Conservation (phyloP, 2,888 invertebrate genomes). For the Sclerodermus sp. region DNA sequence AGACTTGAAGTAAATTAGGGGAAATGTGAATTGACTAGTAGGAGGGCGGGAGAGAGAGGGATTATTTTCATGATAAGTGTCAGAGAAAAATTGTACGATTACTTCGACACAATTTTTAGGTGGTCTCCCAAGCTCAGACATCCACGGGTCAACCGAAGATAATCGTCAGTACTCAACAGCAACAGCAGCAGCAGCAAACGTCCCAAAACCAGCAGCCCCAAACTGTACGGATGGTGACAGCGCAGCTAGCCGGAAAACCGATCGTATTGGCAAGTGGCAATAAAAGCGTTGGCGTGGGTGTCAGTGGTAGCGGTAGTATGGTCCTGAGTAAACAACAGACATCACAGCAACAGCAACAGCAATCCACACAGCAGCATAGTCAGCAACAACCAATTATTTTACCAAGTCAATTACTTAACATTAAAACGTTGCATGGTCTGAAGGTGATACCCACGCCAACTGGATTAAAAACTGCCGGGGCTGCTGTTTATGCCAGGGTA, state of each 20-base stretch:
- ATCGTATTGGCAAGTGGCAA: conserved; percentile 53
- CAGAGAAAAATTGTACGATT: background rate
- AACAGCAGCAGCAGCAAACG: conserved; percentile 25
- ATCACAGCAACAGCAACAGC: conserved; percentile 28
- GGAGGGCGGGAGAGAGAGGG: no score
- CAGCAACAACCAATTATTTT: conserved; percentile 52
- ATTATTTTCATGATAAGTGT: background rate
- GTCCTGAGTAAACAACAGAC: conserved; percentile 44
- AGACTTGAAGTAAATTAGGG: no score
- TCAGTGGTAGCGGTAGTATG: conserved; percentile 44
- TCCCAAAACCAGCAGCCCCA: conserved; percentile 34
- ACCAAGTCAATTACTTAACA: conserved; percentile 52
- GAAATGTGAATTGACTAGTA: no score
- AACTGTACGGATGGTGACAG: conserved; percentile 55
- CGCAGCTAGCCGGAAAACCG: conserved; percentile 53
- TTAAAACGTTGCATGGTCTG: conserved; percentile 52
- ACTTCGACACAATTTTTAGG: conserved; percentile 27
- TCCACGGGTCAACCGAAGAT: conserved; percentile 46
- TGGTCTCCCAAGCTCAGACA: conserved; percentile 52
- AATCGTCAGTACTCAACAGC: conserved; percentile 48
- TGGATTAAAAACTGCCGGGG: conserved; percentile 51
- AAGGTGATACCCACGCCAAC: conserved; percentile 54
- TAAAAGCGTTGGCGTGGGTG: conserved; percentile 48
- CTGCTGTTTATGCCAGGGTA: conserved; percentile 53
- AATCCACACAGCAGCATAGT: conserved; percentile 18